phyloP scores from a whole-genome alignment of 1,140 invertebrate genomes.

The Drosophila tsacasi region DNA sequence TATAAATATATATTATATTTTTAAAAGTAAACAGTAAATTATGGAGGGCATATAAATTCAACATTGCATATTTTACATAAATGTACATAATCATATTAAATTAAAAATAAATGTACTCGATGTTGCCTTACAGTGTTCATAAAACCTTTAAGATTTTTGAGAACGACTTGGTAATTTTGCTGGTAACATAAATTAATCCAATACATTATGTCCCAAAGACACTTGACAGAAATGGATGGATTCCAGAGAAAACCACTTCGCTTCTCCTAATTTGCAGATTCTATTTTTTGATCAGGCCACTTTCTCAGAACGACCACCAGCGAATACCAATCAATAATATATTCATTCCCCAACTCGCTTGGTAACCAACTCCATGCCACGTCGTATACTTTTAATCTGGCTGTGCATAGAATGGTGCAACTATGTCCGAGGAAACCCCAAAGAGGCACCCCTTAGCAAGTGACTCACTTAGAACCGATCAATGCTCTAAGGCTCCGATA shows the following conservation, averaged over 20 bases:
- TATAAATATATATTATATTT: too few relatives aligned
- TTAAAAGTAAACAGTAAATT: too few relatives aligned
- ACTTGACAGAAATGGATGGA: conserved; percentile 13
- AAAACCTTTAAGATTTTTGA: not conserved
- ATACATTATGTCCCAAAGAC: not conserved
- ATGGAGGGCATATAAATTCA: too few relatives aligned
- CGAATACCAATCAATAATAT: not conserved
- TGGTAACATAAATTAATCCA: conserved; percentile 1
- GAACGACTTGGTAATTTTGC: not conserved
- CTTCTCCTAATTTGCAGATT: conserved; percentile 1
- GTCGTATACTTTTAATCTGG: not conserved
- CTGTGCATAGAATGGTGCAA: not conserved
- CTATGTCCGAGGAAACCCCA: not conserved
- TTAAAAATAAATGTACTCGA: not conserved
- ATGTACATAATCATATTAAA: not conserved
- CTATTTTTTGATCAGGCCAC: not conserved
- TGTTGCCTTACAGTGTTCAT: not conserved
- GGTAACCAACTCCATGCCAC: not conserved
- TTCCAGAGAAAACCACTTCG: not conserved
- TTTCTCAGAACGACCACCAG: not conserved
- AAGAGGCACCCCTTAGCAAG: not conserved
- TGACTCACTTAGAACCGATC: conserved; percentile 6
- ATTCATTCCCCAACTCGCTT: not conserved
- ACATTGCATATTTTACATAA: not conserved
- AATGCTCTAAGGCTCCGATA: not conserved